Conservation (phyloP, 2,888 invertebrate genomes). For the Drosophila setosimentum region DNA sequence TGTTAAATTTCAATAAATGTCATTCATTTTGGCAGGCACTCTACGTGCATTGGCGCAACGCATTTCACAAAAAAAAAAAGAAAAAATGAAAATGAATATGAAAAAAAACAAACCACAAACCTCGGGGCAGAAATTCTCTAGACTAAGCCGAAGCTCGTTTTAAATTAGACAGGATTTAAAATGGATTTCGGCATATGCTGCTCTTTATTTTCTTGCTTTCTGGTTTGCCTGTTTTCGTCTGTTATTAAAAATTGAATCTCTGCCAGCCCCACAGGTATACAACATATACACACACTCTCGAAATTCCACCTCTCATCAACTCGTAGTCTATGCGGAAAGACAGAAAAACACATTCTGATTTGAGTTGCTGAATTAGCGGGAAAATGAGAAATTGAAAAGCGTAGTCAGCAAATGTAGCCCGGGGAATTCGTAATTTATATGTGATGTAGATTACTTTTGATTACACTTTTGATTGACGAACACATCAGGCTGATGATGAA, state of each 20-base stretch:
- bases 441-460: not conserved
- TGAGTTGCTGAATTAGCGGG: conserved; percentile 16
- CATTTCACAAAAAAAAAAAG: conserved; percentile 46
- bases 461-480: not conserved
- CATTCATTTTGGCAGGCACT: conserved; percentile 80
- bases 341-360: conserved; percentile 2
- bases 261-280: conserved; percentile 22
- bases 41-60: conserved; percentile 70
- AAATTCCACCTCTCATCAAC: conserved; percentile 20
- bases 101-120: not conserved
- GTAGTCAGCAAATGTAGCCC: not conserved
- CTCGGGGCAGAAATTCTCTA: conserved; percentile 48
- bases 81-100: not conserved
- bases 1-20: conserved; percentile 78
- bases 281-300: not conserved
- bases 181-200: conserved; percentile 70
- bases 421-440: not conserved
- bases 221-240: conserved; percentile 58
- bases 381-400: not conserved
- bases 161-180: conserved; percentile 70
- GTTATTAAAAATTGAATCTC: conserved; percentile 39
- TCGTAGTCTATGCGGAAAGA: not conserved
- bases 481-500: not conserved
- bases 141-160: conserved; percentile 50
- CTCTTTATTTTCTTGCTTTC: conserved; percentile 20